Percentiles rank a stretch among this genome's conserved stretches.
phyloP scores from a whole-genome alignment of 1,140 invertebrate genomes.

The Saccostrea glomerata region DNA sequence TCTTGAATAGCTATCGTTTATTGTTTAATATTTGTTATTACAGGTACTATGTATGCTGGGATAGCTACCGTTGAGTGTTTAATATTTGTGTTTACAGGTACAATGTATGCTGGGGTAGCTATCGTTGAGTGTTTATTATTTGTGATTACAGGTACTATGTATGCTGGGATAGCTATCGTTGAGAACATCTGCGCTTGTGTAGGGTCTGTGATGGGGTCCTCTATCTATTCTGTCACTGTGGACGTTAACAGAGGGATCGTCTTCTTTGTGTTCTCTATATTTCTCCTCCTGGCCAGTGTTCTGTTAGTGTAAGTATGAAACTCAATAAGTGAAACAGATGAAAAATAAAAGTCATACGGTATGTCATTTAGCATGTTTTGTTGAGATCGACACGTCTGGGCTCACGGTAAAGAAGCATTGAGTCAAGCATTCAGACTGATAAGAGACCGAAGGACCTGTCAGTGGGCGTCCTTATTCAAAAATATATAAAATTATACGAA shows the following conservation, averaged over 20 bases:
- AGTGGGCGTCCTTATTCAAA: too few species aligned
- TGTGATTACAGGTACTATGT: constrained; percentile 27
- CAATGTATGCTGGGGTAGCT: constrained; percentile 41
- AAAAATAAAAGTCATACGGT: too few species aligned
- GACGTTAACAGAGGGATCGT: constrained; percentile 17
- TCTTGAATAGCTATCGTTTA: constrained; percentile 34
- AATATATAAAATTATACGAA: too few species aligned
- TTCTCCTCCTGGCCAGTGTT: not conserved
- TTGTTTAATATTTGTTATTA: not conserved
- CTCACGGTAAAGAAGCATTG: too few species aligned
- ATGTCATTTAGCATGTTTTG: too few species aligned
- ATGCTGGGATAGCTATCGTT: constrained; percentile 40
- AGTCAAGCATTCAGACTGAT: too few species aligned
- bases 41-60: constrained; percentile 41
- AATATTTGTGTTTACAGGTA: not conserved
- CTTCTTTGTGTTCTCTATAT: constrained; percentile 37
- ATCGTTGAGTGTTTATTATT: not conserved
- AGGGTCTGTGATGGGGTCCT: constrained; percentile 14
- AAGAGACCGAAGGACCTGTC: too few species aligned
- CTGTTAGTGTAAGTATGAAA: constrained; percentile 39
- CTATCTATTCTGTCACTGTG: constrained; percentile 43
- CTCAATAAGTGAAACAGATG: not conserved
- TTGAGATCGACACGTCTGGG: too few species aligned
- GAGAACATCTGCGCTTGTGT: constrained; percentile 37
- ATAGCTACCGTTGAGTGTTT: constrained; percentile 20